Conservation (phyloP, 2,113 vertebrate species). For the Ammodytes dubius region DNA sequence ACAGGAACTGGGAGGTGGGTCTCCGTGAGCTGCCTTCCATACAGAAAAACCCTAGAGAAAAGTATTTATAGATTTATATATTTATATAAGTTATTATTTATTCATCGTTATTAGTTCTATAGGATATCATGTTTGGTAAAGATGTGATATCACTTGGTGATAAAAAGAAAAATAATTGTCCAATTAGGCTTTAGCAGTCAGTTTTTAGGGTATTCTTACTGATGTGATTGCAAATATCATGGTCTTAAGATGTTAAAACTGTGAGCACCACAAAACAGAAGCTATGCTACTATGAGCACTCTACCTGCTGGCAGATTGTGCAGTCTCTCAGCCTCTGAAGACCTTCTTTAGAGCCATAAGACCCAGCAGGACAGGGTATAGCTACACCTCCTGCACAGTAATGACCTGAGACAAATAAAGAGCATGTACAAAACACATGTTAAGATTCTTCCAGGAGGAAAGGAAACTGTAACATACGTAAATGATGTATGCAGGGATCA, state of each 20-base stretch:
- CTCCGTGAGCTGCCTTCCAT: conserved; percentile 84
- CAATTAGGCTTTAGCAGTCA: no score
- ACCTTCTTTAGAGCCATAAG: conserved; percentile 81
- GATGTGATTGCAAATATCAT: not conserved
- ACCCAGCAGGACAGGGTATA: conserved; percentile 85
- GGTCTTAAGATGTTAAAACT: not conserved
- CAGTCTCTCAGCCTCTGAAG: conserved; percentile 76
- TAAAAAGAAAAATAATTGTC: no score
- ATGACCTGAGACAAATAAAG: conserved; percentile 77
- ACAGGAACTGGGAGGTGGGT: conserved; percentile 84
- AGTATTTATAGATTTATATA: conserved; percentile 48
- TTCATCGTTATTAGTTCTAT: not conserved
- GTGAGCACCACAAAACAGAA: not conserved
- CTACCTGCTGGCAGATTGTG: conserved; percentile 85
- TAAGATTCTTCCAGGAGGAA: conserved; percentile 3
- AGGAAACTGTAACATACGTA: not conserved
- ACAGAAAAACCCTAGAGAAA: conserved; percentile 86
- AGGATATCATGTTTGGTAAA: not conserved
- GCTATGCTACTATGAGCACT: not conserved
- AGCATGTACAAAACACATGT: not conserved
- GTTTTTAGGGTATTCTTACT: not conserved
- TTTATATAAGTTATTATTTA: no score
- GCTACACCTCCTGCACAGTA: conserved; percentile 81
- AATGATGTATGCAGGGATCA: not conserved
- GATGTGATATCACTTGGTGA: not conserved